phyloP scores from a whole-genome alignment of 2,797 vertebrate genomes.

The Poecilia picta region DNA sequence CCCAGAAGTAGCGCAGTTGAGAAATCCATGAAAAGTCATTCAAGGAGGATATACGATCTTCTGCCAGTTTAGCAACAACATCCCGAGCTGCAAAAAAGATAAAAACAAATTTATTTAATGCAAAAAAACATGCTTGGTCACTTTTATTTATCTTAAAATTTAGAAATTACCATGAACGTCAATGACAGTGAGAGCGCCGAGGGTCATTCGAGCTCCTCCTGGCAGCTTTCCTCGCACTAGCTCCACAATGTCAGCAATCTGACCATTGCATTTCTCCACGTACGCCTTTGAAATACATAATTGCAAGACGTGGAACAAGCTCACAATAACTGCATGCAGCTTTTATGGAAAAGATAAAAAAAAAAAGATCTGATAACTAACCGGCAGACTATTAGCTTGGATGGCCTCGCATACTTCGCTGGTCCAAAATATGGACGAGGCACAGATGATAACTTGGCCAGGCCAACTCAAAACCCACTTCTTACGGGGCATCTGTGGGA shows the following conservation, averaged over 20 bases:
- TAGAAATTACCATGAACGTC: slow-evolving; percentile 89
- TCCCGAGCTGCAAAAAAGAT: slow-evolving; percentile 75
- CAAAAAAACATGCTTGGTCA: not conserved
- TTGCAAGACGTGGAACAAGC: slow-evolving; percentile 18
- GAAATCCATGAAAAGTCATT: slow-evolving; percentile 95
- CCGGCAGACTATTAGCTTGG: slow-evolving; percentile 77
- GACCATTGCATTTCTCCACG: slow-evolving; percentile 86
- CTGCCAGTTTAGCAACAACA: slow-evolving; percentile 85
- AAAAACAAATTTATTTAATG: not conserved
- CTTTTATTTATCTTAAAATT: slow-evolving; percentile 11
- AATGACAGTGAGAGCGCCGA: slow-evolving; percentile 91
- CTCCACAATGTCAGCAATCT: slow-evolving; percentile 90
- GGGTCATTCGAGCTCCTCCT: slow-evolving; percentile 89
- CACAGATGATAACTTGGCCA: slow-evolving; percentile 94
- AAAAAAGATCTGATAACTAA: slow-evolving; percentile 63
- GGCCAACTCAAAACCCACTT: slow-evolving; percentile 94
- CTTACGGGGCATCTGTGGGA: slow-evolving; percentile 85
- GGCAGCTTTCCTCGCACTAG: slow-evolving; percentile 90
- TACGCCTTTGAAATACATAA: slow-evolving; percentile 79
- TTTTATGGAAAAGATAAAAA: not conserved
- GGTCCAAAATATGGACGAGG: slow-evolving; percentile 94
- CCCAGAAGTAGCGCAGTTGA: slow-evolving; percentile 93
- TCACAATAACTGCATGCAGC: not conserved
- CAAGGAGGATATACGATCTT: slow-evolving; percentile 82
- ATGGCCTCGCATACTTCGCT: slow-evolving; percentile 89